These are phyloP conservation scores for Creontiades dilutus DNA, from an alignment of 2,888 invertebrate genomes.

Conservation along the genomic window DNA sequence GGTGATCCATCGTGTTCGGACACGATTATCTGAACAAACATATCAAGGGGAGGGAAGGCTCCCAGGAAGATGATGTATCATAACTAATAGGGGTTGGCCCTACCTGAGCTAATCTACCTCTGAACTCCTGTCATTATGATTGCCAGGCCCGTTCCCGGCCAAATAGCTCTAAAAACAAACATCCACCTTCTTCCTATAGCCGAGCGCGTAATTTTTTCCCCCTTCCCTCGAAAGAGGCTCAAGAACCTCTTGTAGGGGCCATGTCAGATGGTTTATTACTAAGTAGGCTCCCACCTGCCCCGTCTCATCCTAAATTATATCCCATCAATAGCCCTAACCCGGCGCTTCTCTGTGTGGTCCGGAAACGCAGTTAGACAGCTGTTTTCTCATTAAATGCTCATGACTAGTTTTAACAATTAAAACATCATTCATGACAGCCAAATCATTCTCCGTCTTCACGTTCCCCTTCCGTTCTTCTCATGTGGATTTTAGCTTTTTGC, in stretches of 20 bases:
- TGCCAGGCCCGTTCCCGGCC: conserved; percentile 48
- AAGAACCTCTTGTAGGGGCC: conserved; percentile 61
- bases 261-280: conserved; percentile 70
- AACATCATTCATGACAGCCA: conserved; percentile 62
- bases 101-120: conserved; percentile 69
- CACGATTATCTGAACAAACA: conserved; percentile 61
- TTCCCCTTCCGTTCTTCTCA: background rate
- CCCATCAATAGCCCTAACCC: conserved; percentile 64
- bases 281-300: conserved; percentile 69
- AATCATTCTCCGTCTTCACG: conserved; percentile 13
- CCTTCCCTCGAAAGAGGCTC: background rate
- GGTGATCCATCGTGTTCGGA: conserved; percentile 63
- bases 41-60: conserved; percentile 38
- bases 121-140: conserved; percentile 69
- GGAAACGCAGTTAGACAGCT: conserved; percentile 65
- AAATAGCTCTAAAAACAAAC: conserved; percentile 69
- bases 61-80: conserved; percentile 57
- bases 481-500: background rate
- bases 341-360: conserved; percentile 66
- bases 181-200: conserved; percentile 9
- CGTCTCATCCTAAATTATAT: conserved; percentile 64
- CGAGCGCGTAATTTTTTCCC: conserved; percentile 51
- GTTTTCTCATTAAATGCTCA: conserved; percentile 67
- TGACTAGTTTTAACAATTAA: conserved; percentile 54
- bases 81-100: conserved; percentile 67